A percentile compares a stretch with the other conserved stretches of the same genome.
These are phyloP conservation scores for Sipha flava DNA, from an alignment of 1,140 invertebrate genomes.

Conservation along the genomic window DNA sequence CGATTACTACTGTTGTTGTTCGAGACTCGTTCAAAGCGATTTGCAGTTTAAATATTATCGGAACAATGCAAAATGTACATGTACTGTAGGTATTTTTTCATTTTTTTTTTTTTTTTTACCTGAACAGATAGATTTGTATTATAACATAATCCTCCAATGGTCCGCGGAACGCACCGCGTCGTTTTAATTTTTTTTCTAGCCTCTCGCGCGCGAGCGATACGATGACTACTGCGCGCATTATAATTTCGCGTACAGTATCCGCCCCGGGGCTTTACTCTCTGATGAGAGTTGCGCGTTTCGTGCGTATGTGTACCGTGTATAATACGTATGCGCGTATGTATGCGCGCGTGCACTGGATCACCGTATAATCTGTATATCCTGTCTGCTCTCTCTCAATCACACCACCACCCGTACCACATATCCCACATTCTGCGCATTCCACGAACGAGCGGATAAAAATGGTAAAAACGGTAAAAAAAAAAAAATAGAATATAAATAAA, in stretches of 20 bases:
- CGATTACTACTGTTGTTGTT: too few relatives aligned
- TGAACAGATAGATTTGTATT: too few relatives aligned
- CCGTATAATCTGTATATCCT: slow-evolving; percentile 15
- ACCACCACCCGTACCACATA: neutral
- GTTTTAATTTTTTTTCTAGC: neutral
- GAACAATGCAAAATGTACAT: too few relatives aligned
- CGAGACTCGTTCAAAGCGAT: too few relatives aligned
- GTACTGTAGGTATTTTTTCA: too few relatives aligned
- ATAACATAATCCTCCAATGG: neutral
- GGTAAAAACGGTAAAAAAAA: too few relatives aligned
- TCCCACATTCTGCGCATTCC: neutral
- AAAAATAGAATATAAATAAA: neutral
- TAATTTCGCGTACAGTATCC: neutral
- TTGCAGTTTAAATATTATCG: too few relatives aligned
- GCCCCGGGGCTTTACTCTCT: neutral
- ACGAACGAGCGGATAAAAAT: neutral
- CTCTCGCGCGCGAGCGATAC: too few relatives aligned
- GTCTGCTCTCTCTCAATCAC: neutral
- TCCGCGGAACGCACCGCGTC: neutral
- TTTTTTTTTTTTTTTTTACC: neutral
- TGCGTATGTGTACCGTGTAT: neutral
- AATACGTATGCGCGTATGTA: neutral
- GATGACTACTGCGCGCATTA: neutral
- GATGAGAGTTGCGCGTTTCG: neutral
- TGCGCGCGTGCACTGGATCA: neutral